Percentiles rank a stretch among this genome's conserved stretches.
Evolutionary conservation across 2,888 invertebrate species (phyloP).

Genomic region (Drosophila phalerata): DNA sequence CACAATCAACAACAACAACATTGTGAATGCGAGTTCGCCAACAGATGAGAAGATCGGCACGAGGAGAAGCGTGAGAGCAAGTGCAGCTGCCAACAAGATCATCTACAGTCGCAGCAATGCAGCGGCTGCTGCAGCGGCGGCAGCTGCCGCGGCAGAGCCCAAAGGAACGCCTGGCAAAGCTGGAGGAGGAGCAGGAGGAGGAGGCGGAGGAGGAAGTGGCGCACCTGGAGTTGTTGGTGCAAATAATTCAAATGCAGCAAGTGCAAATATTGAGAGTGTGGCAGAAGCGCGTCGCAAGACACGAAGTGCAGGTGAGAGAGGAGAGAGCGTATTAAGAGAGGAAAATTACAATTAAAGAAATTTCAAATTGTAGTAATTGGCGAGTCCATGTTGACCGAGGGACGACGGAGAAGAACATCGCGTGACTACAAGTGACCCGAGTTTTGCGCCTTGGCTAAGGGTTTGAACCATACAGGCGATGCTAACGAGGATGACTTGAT

Average conservation of each 20-base stretch:
- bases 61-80: conserved; percentile 87
- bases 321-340: too few relatives aligned
- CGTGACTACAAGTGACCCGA: conserved; percentile 91
- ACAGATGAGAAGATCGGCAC: conserved; percentile 87
- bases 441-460: conserved; percentile 86
- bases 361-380: conserved; percentile 76
- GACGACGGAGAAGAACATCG: conserved; percentile 88
- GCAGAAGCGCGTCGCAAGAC: conserved; percentile 88
- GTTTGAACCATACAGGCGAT: conserved; percentile 69
- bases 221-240: conserved; percentile 18
- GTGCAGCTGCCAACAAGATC: conserved; percentile 85
- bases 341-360: not conserved
- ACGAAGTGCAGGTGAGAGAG: conserved; percentile 88
- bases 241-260: conserved; percentile 65
- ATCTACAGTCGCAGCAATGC: conserved; percentile 83
- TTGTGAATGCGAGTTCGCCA: conserved; percentile 61
- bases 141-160: conserved; percentile 68
- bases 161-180: conserved; percentile 51
- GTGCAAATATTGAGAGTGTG: conserved; percentile 69
- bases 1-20: conserved; percentile 50
- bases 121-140: conserved; percentile 71
- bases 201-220: conserved; percentile 9
- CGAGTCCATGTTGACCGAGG: conserved; percentile 83
- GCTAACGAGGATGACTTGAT: conserved; percentile 71
- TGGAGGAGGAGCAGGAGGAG: conserved; percentile 2